Base-by-base conservation (phyloP, 2,113 vertebrate species). In the Nothobranchius kuhntae region DNA sequence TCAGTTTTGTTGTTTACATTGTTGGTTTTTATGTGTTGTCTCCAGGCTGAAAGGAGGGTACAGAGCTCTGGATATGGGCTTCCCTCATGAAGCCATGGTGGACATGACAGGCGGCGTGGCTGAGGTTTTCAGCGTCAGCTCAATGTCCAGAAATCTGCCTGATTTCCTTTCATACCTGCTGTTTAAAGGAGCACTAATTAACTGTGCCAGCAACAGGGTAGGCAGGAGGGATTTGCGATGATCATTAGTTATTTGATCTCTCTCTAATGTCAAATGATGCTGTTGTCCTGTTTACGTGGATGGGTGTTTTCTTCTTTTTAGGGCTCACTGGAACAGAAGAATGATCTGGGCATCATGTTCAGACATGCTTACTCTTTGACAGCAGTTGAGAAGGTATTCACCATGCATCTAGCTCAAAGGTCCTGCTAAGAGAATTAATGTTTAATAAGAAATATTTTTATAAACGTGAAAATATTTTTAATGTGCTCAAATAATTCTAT, bases 31-130 rank as follows among this genome's bases (percentile, higher is more conserved):
- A 3, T 38, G 24, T 44, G 42, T 14, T 45, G 7, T 61, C n/a
- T 36, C 1, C 68, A 93, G 93, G 79, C 9, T 94, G 57, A 94
- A 94, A 48, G 93, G 93, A 0, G 93, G 93, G 46, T 94, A 94
- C 76, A 73, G 65, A 67, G 87, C 92, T 53, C 85, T 94, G 65
- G 83, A 92, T 47, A 85, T 94, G 90, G 93, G 93, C 38, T 90
- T 80, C 55, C 91, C 93, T 56, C 91, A 93, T 0, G 93, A 94
- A 73, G 93, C 93, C 36, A 90, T 94, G 92, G 90, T 92, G 3
- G 92, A 94, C 47, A 91, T 94, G 90, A 94, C 92, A 0, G 93
- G 93, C 0, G 92, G 93, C 0, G 69, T 93, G 50, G 60, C 92
- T 0, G 92, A 94, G 73, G 88, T 86, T 2, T 21, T 92, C 12